Conservation (phyloP, 2,888 invertebrate genomes). For the Ennomos erosarius region DNA sequence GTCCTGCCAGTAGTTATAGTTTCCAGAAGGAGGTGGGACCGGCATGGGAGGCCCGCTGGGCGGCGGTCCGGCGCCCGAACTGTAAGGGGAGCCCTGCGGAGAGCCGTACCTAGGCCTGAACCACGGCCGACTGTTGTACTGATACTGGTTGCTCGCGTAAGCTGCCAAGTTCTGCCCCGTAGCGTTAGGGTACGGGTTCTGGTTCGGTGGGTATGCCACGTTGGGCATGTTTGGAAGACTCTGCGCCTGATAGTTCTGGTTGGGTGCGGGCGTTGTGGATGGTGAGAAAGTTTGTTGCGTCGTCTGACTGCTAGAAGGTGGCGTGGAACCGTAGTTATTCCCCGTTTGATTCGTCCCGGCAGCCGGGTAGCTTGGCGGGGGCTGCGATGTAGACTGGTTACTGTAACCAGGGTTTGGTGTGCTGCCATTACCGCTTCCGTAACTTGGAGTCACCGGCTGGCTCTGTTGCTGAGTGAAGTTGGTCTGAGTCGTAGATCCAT, state of each 20-base stretch:
- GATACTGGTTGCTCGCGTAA: slow-evolving; percentile 77
- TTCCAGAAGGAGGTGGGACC: slow-evolving; percentile 71
- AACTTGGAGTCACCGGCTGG: slow-evolving; percentile 61
- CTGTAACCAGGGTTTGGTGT: slow-evolving; percentile 46
- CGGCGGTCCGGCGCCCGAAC: slow-evolving; percentile 59
- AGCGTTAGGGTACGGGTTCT: slow-evolving; percentile 78
- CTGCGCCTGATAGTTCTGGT: slow-evolving; percentile 62
- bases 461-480: slow-evolving; percentile 56
- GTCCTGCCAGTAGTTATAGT: slow-evolving; percentile 80
- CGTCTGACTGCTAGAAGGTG: slow-evolving; percentile 62
- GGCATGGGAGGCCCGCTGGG: slow-evolving; percentile 68
- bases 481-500: slow-evolving; percentile 60
- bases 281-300: slow-evolving; percentile 70
- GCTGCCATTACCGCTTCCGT: slow-evolving; percentile 59
- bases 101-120: slow-evolving; percentile 76
- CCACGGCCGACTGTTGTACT: slow-evolving; percentile 78
- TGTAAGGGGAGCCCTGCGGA: slow-evolving; percentile 75
- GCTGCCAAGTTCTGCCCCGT: slow-evolving; percentile 80
- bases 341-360: slow-evolving; percentile 64
- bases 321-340: slow-evolving; percentile 54
- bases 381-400: slow-evolving; percentile 58
- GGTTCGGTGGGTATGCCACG: slow-evolving; percentile 66
- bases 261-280: slow-evolving; percentile 73
- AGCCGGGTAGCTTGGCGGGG: slow-evolving; percentile 63
- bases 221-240: slow-evolving; percentile 66